Evolutionary conservation across 2,888 invertebrate genomes (phyloP).

Genomic region (Cheilosia vulpina): DNA sequence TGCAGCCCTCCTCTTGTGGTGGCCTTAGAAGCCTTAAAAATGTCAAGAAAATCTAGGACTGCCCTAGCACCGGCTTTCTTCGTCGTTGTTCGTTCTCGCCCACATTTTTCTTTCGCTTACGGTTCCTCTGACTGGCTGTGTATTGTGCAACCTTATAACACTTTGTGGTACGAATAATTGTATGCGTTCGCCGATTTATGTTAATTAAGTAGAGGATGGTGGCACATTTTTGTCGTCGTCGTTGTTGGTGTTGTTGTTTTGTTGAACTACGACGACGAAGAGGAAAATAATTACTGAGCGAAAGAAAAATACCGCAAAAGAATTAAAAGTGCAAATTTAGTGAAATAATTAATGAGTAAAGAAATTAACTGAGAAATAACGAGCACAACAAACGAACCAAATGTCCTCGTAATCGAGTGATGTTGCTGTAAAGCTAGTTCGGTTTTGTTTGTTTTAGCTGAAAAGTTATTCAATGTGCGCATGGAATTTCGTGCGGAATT

Average conservation of each 20-base stretch:
- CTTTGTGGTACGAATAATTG: slow-evolving; percentile 59
- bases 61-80: slow-evolving; percentile 34
- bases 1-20: slow-evolving; percentile 8
- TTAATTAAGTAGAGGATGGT: slow-evolving; percentile 68
- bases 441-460: slow-evolving; percentile 23
- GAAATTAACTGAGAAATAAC: slow-evolving; percentile 72
- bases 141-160: slow-evolving; percentile 48
- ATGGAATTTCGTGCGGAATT: not conserved
- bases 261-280: slow-evolving; percentile 25
- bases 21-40: slow-evolving; percentile 52
- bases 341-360: slow-evolving; percentile 73
- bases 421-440: slow-evolving; percentile 3
- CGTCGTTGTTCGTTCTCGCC: not conserved
- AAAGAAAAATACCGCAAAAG: not conserved
- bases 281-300: slow-evolving; percentile 30
- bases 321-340: slow-evolving; percentile 67
- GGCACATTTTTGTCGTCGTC: slow-evolving; percentile 8
- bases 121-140: not conserved
- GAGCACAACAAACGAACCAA: slow-evolving; percentile 49
- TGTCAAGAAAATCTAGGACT: slow-evolving; percentile 66
- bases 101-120: slow-evolving; percentile 2
- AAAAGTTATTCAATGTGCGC: not conserved
- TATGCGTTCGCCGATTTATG: slow-evolving; percentile 72
- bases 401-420: slow-evolving; percentile 23
- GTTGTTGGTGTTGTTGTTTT: slow-evolving; percentile 32